phyloP scores from a whole-genome alignment of 2,888 invertebrate species.

The Elaeidobius kamerunicus region DNA sequence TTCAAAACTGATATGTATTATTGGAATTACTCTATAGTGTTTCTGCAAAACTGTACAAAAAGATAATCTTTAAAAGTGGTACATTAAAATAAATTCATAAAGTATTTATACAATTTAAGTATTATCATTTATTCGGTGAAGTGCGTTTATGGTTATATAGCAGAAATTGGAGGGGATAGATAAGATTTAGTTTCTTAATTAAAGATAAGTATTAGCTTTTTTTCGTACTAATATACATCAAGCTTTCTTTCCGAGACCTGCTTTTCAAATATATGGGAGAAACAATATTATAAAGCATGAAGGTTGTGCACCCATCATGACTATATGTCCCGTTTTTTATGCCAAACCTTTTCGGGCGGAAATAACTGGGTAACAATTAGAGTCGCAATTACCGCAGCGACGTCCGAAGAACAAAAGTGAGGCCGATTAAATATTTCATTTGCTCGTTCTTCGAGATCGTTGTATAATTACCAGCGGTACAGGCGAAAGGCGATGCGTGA shows the following conservation, averaged over 20 bases:
- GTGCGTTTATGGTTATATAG: too few species aligned
- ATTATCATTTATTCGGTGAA: too few species aligned
- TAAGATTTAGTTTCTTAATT: too few species aligned
- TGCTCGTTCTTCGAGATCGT: conserved; percentile 27
- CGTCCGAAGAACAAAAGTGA: conserved; percentile 28
- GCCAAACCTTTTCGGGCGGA: conserved; percentile 15
- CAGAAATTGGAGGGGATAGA: too few species aligned
- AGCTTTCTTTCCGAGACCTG: too few species aligned
- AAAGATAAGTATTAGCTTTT: background rate
- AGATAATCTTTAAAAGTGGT: too few species aligned
- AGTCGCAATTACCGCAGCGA: conserved; percentile 26
- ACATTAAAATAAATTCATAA: too few species aligned
- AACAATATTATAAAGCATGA: background rate
- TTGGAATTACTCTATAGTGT: too few species aligned
- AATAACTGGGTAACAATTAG: conserved; percentile 24
- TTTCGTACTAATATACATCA: background rate
- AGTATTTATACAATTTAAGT: too few species aligned
- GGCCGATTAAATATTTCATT: conserved; percentile 35
- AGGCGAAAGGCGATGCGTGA: conserved; percentile 26
- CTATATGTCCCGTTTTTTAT: background rate
- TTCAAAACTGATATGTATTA: too few species aligned
- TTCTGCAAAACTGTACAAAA: too few species aligned
- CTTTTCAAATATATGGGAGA: too few species aligned
- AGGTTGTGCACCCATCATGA: background rate
- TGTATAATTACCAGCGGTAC: conserved; percentile 23